Percentiles rank a stretch among this genome's conserved stretches.
Conservation (phyloP, 2,797 vertebrate species). For the Babyrousa celebensis region DNA sequence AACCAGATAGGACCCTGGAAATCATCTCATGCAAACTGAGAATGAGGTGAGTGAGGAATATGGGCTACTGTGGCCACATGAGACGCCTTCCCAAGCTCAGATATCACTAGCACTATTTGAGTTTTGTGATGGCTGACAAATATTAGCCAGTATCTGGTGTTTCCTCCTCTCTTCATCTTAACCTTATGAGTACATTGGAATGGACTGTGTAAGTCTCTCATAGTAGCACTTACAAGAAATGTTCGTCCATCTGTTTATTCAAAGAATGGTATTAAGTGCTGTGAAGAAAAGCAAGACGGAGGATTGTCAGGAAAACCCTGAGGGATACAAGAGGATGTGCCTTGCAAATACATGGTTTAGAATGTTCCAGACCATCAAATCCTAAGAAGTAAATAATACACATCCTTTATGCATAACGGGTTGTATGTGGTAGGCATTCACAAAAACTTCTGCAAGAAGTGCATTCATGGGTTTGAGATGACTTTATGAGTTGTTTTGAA, state of each 20-base stretch:
- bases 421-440: background rate
- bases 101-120: background rate
- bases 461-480: background rate
- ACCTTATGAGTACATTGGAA: background rate
- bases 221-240: background rate
- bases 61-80: background rate
- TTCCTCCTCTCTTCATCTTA: background rate
- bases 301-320: background rate
- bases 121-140: background rate
- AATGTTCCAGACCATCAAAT: slow-evolving; percentile 34
- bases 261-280: background rate
- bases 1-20: background rate
- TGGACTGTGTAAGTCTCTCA: background rate
- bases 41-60: background rate
- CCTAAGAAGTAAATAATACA: background rate
- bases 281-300: background rate
- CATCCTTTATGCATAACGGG: background rate
- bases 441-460: slow-evolving; percentile 3
- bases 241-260: background rate
- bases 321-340: background rate
- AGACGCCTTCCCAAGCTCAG: background rate
- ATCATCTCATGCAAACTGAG: background rate
- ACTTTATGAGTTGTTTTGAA: background rate
- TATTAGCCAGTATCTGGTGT: background rate
- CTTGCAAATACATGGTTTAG: background rate